A percentile compares a stretch with the other conserved stretches of the same genome.
phyloP scores from a whole-genome alignment of 2,888 invertebrate genomes.

The Sabellastarte sp. region DNA sequence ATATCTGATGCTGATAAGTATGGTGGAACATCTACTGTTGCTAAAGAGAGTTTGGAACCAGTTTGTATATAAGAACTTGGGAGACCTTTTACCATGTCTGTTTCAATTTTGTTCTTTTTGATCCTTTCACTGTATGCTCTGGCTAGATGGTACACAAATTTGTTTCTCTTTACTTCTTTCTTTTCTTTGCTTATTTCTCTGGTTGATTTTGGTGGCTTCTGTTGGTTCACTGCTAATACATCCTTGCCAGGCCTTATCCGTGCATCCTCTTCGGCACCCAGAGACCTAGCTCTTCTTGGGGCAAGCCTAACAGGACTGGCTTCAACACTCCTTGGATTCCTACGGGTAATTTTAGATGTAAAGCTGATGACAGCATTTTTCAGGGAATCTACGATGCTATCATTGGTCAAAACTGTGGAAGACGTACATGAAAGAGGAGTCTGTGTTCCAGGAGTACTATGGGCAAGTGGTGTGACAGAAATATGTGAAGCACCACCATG shows the following conservation, averaged over 20 bases:
- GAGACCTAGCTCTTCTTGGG: background rate
- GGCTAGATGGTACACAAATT: background rate
- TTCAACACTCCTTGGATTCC: background rate
- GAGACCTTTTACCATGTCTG: too few relatives aligned
- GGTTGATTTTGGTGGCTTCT: background rate
- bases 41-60: too few relatives aligned
- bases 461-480: too few relatives aligned
- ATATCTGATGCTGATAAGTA: too few relatives aligned
- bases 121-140: slow-evolving; percentile 3
- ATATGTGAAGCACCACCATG: too few relatives aligned
- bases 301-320: background rate
- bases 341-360: background rate
- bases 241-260: background rate
- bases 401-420: background rate
- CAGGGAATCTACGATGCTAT: slow-evolving; percentile 1
- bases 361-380: background rate
- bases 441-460: background rate
- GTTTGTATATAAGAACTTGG: too few relatives aligned
- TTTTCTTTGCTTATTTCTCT: background rate
- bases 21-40: too few relatives aligned
- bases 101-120: too few relatives aligned
- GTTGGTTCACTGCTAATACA: too few relatives aligned
- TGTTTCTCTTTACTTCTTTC: background rate
- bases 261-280: background rate
- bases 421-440: too few relatives aligned